Evolutionary conservation across 2,888 invertebrate genomes (phyloP), one percentile per base, ranked within the genome.

Genomic region (Hirtodrosophila duncani): DNA sequence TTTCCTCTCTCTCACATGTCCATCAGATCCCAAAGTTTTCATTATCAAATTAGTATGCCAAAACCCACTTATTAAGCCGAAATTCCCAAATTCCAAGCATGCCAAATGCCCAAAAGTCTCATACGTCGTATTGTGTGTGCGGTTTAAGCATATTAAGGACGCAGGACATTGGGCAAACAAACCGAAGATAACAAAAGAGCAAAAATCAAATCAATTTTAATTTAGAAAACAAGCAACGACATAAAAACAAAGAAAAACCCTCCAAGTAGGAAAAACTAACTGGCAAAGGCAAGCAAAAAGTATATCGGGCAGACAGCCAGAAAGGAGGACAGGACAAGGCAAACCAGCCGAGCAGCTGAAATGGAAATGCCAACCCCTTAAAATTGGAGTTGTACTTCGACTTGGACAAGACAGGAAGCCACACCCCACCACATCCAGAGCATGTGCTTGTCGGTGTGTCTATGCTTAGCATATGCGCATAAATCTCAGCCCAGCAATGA

Each of bases 391-490:
- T n/a, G n/a, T n/a, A n/a, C n/a, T n/a, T n/a, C n/a, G n/a, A n/a
- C n/a, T n/a, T n/a, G n/a, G n/a, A n/a, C n/a, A n/a, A n/a, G n/a
- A n/a, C n/a, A n/a, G n/a, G n/a, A n/a, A n/a, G n/a, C n/a, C n/a
- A n/a, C n/a, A n/a, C n/a, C n/a, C n/a, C 18, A 17, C 2, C 4
- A 33, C 8, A n/a, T 9, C 6, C 23, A 23, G 23, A 11, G 21
- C 74, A 67, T 77, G 70, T 75, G 72, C 71, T 24, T 39, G n/a
- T n/a, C n/a, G 18, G 26, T 27, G 26, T 24, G 34, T 31, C 44
- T 63, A 74, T 72, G 70, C 79, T 83, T 70, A 72, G 72, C 84
- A 83, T 80, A 81, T 74, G 72, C 69, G 71, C 80, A 84, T 83
- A 83, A 84, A 83, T 83, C 83, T 83, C 77, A 30, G 33, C 44